phyloP scores from a whole-genome alignment of 2,113 vertebrate genomes.

The Pollimyrus isidori region DNA sequence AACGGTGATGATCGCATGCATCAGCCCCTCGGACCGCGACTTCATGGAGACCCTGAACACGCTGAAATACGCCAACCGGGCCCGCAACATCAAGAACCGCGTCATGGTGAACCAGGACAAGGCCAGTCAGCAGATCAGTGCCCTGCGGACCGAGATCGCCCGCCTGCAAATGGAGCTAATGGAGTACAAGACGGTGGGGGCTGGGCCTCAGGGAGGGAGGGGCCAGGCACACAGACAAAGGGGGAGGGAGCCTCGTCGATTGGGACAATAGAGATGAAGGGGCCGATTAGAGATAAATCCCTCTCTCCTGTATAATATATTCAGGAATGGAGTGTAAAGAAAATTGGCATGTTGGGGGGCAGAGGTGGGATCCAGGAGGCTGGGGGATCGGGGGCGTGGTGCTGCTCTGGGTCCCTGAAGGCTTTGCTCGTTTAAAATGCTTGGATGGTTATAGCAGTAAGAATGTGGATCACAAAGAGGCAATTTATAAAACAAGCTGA shows the following conservation, averaged over 20 bases:
- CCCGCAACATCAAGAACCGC: constrained; percentile 97
- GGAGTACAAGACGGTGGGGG: constrained; percentile 84
- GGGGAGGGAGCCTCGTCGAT: background rate
- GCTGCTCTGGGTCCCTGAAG: background rate
- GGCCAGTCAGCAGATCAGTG: constrained; percentile 91
- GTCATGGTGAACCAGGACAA: constrained; percentile 92
- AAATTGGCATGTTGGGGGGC: background rate
- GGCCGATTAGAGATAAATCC: background rate
- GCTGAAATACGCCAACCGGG: constrained; percentile 89
- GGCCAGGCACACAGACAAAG: background rate
- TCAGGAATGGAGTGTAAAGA: background rate
- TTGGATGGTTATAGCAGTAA: background rate
- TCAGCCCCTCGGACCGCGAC: constrained; percentile 93
- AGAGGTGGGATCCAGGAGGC: background rate
- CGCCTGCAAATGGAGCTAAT: constrained; percentile 95
- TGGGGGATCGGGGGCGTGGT: background rate
- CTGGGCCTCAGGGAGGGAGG: background rate
- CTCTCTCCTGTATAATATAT: background rate
- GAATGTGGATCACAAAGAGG: background rate
- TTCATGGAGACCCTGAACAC: constrained; percentile 98
- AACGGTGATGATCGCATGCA: constrained; percentile 94
- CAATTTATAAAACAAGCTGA: background rate
- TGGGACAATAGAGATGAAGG: background rate
- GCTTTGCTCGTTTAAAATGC: background rate
- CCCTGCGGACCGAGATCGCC: constrained; percentile 84